Evolutionary conservation across 1,140 invertebrate species (phyloP), one percentile per base, ranked within the genome.

Genomic region (Psilanteris sp.): DNA sequence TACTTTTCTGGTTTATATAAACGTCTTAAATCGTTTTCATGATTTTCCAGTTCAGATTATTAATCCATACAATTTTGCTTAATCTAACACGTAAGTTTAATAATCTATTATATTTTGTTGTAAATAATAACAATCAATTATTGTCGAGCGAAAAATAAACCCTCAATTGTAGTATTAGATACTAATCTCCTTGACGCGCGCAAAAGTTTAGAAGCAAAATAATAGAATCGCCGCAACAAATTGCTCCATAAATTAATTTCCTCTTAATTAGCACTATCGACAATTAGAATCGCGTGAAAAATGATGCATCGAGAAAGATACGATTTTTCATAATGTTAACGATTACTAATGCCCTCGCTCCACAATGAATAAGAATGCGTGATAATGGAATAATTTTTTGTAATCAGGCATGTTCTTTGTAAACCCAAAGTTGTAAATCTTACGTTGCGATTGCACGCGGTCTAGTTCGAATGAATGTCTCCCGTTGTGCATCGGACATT

Each of bases 381-480:
- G 54, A 70, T 70, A 70, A 70, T 52, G 20, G 32, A 54, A 44
- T 29, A 62, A 71, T 71, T 71, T 71, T n/a, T 71, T 61, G 37
- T 34, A 44, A 71, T 31, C 24, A 54, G 10, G 5, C 24, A 13
- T 41, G 43, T 36, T 67, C 52, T 68, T 68, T 68, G 16, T 41
- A 44, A 57, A 48, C 41, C 43, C 11, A 0, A 31, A 20, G 44
- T 11, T 32, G 52, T 67, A 55, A 46, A 67, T 67, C 41, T 67
- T 67, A 55, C 54, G 54, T 62, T 6, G 37, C 18, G 54, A 70
- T 70, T 31, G 27, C 13, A 20, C 22, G 13, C 55, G 55, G 29
- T 72, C 43, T 37, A 64, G 20, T 72, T 72, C 57, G 50, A 73
- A 73, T 73, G 57, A 73, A 73, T 73, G 59, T 73, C 34, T 50